Evolutionary conservation across 2,113 vertebrate genomes (phyloP).

Genomic region (Marcusenius ussheri): DNA sequence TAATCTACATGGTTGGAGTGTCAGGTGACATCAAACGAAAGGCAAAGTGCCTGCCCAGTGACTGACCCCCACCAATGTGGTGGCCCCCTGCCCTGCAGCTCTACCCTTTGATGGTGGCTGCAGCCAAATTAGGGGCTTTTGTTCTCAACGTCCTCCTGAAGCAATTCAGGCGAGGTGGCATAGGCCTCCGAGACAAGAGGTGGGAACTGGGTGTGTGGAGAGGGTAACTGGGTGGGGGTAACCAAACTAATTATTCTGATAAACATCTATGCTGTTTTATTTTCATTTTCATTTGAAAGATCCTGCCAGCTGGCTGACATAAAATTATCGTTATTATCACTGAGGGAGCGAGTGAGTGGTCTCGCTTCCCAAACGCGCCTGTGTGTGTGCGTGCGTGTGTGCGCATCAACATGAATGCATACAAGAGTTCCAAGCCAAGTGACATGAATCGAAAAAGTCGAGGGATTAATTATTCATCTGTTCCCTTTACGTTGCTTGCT

Average conservation of each 20-base stretch:
- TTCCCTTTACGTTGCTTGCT: background rate
- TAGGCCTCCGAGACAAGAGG: background rate
- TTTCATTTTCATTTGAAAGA: slow-evolving; percentile 50
- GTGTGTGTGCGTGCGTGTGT: background rate
- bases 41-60: background rate
- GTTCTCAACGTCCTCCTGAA: background rate
- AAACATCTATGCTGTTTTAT: slow-evolving; percentile 46
- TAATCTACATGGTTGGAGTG: background rate
- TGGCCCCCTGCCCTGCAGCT: background rate
- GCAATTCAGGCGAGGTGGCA: background rate
- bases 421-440: background rate
- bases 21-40: background rate
- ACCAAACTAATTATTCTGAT: slow-evolving; percentile 40
- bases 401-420: background rate
- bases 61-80: background rate
- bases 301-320: slow-evolving; percentile 24
- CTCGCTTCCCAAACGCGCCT: background rate
- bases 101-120: background rate
- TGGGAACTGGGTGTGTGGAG: background rate
- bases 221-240: background rate
- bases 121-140: background rate
- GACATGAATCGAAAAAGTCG: background rate
- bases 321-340: slow-evolving; percentile 37
- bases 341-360: slow-evolving; percentile 4
- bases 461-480: background rate